phyloP scores from a whole-genome alignment of 2,113 vertebrate genomes.

The Noctilio leporinus region DNA sequence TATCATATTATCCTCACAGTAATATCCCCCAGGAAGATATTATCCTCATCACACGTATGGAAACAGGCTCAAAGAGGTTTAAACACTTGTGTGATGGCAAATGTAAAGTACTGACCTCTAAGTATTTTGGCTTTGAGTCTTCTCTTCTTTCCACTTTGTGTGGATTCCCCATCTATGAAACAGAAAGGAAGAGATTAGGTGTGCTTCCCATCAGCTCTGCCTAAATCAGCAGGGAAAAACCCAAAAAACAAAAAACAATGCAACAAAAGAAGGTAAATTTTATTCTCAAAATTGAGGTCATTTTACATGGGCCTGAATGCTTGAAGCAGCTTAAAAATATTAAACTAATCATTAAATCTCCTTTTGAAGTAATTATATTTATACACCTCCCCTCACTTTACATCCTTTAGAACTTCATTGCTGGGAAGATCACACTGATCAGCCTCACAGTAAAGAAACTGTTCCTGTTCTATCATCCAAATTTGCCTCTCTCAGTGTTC shows the following conservation, averaged over 20 bases:
- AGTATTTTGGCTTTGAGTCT: neutral
- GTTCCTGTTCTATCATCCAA: neutral
- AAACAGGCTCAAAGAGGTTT: slow-evolving; percentile 66
- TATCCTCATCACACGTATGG: slow-evolving; percentile 48
- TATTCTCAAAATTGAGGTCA: neutral
- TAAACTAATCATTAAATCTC: neutral
- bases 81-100: slow-evolving; percentile 39
- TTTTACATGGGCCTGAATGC: neutral
- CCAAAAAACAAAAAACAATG: neutral
- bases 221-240: neutral
- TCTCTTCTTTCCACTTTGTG: neutral
- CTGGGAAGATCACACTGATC: neutral
- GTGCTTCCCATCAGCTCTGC: neutral
- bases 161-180: neutral
- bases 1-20: slow-evolving; percentile 58
- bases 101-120: slow-evolving; percentile 34
- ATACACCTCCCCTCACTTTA: neutral
- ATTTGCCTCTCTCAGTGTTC: slow-evolving; percentile 8
- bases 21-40: slow-evolving; percentile 58
- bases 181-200: neutral
- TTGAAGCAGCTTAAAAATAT: neutral
- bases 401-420: neutral
- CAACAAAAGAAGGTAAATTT: neutral
- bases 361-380: neutral
- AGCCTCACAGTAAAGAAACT: neutral